Evolutionary conservation across 1,140 invertebrate species (phyloP), one percentile per base, ranked within the genome.

Genomic region (Hyposmocoma kahamanoa): DNA sequence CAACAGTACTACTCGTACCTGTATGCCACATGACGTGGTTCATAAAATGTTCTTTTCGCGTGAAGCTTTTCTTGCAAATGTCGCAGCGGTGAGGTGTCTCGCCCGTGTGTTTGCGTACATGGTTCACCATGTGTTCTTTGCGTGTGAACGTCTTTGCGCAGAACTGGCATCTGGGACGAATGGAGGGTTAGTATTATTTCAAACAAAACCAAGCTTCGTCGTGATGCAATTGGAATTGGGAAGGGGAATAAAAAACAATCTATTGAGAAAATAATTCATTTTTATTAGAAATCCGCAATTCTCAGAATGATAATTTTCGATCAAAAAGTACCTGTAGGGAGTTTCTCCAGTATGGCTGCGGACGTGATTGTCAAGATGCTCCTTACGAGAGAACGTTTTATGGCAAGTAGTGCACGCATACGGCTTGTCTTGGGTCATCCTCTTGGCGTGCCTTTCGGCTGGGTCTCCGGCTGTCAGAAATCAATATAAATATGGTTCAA

Each of bases 31-130:
- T 86, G 49, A 96, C 92, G 84, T 97, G 95, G 86, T 96, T 95
- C 82, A 94, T 95, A 72, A 96, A 90, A 85, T 97, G 95, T 87
- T 96, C 95, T 84, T 96, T 96, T 53, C 95, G 88, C 30, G 95
- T 96, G 83, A 97, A 96, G 47, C 92, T 92, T 73, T 94, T 94
- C 53, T 91, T 91, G 83, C 93, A 95, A 54, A 90, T 91, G 45
- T 89, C 89, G 79, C 93, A 95, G 60, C 90, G 89, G 72, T 92
- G 90, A 36, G 91, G 91, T 20, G 91, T 91, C 75, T 96, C 94
- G 30, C 94, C 90, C 56, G 93, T 95, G 79, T 95, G 94, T 78
- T 94, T 94, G 34, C 93, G 87, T 56, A 94, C 93, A 82, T 95
- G 94, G 79, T 95, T 95, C 63, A 94, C 88, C 81, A 95, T 90